These are phyloP conservation scores for Euplexia lucipara DNA, from an alignment of 2,888 invertebrate genomes.

Conservation along the genomic window DNA sequence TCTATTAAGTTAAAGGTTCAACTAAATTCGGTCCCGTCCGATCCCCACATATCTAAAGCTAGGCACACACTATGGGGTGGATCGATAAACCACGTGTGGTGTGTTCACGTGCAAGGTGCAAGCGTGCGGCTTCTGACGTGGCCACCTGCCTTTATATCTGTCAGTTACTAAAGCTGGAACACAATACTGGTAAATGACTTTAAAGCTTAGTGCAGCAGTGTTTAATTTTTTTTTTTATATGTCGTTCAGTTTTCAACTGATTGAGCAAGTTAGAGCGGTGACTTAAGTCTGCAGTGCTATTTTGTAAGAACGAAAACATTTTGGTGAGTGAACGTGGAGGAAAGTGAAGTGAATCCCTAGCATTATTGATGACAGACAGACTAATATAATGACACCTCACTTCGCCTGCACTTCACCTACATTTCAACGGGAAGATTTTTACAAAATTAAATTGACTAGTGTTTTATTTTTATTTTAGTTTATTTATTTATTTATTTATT, in stretches of 20 bases:
- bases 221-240: slow-evolving; percentile 12
- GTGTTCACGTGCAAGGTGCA: slow-evolving; percentile 52
- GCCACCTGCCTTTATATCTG: slow-evolving; percentile 21
- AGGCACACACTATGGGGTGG: slow-evolving; percentile 26
- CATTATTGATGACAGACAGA: too few relatives aligned
- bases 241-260: slow-evolving; percentile 35
- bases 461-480: too few relatives aligned
- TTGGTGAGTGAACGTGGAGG: too few relatives aligned
- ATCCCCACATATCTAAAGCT: slow-evolving; percentile 28
- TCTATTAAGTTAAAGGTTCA: too few relatives aligned
- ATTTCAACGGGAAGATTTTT: too few relatives aligned
- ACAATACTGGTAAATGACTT: not conserved
- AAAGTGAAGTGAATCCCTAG: too few relatives aligned
- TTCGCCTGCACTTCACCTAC: too few relatives aligned
- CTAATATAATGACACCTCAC: too few relatives aligned
- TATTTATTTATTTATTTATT: too few relatives aligned
- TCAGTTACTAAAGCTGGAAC: slow-evolving; percentile 10
- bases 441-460: too few relatives aligned
- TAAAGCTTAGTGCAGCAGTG: slow-evolving; percentile 4
- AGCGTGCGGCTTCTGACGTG: slow-evolving; percentile 50
- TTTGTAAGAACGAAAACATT: too few relatives aligned
- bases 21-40: slow-evolving; percentile 4
- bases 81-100: slow-evolving; percentile 57
- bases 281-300: too few relatives aligned
- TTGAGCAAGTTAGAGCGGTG: slow-evolving; percentile 41